Base-by-base conservation (phyloP, 64 coral and sea anemone species). In the Orbicella faveolata region DNA sequence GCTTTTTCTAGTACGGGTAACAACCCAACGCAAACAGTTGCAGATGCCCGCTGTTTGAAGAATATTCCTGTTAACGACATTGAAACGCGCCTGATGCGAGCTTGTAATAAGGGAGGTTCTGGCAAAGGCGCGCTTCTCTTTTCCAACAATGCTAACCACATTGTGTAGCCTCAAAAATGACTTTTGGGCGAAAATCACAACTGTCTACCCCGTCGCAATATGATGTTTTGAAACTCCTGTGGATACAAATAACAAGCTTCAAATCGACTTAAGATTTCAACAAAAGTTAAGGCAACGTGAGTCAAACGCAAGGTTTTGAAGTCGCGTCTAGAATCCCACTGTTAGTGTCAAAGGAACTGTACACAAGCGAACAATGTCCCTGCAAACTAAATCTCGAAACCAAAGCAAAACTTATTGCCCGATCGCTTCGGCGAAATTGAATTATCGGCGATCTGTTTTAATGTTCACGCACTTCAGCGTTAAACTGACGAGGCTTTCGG, bases 391-490 rank as follows among this genome's bases (percentile, higher is more conserved):
- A 76, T 76, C 30, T 76, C 36, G 61, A 76, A 63, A 66, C 51
- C 53, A 77, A 62, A 77, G 61, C 30, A 75, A 88, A 88, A 77
- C 35, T 23, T 25, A 23, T 62, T n/a, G 13, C 17, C 55, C 54
- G 55, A 88, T 76, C 36, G 53, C 20, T 26, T 59, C 36, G 87
- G 72, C 68, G 61, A 90, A 94, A 94, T 94, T 76, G 73, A 94
- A 94, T 94, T 91, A 94, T 76, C 80, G 72, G 64, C 63, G 26
- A 52, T 52, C 35, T 72, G 73, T 85, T 91, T 91, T 86, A 91
- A 91, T 94, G 75, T 76, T 90, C 66, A 84, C 55, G 55, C 55
- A 59, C 84, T 77, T 64, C 77, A 75, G 89, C 79, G 67, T 81
- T 63, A 55, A 91, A 91, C 91, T 91, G 66, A 23, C 36, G 41